phyloP scores from a whole-genome alignment of 1,140 invertebrate species.

The Euura lappo region DNA sequence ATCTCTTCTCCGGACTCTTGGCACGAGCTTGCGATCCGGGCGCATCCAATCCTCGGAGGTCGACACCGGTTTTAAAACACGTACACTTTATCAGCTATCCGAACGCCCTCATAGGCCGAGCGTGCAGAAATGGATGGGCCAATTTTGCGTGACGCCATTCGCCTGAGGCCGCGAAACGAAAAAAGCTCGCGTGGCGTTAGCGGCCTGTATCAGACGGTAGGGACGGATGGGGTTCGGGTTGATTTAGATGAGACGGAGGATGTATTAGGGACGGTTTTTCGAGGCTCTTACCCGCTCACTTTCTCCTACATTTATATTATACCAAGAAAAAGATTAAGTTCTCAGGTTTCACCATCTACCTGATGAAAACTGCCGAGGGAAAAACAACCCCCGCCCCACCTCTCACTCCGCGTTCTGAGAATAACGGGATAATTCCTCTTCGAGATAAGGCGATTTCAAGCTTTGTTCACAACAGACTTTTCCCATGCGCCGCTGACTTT shows the following conservation, averaged over 20 bases:
- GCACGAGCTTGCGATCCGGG: background rate
- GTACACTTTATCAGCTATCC: slow-evolving; percentile 48
- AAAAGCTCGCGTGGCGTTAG: background rate
- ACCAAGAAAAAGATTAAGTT: background rate
- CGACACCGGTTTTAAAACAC: slow-evolving; percentile 39
- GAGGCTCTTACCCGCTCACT: background rate
- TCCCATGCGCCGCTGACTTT: background rate
- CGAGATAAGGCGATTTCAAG: slow-evolving; percentile 1
- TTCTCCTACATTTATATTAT: background rate
- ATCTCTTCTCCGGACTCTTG: background rate
- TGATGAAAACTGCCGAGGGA: too few relatives aligned
- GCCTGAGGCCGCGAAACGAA: background rate
- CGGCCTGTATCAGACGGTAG: background rate
- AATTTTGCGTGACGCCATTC: slow-evolving; percentile 47
- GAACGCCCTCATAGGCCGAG: slow-evolving; percentile 29
- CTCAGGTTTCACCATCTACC: too few relatives aligned
- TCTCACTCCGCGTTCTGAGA: too few relatives aligned
- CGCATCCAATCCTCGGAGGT: background rate
- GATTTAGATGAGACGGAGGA: slow-evolving; percentile 9
- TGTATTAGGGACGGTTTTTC: background rate
- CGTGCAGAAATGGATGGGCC: slow-evolving; percentile 46
- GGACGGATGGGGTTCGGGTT: background rate
- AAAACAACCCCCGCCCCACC: too few relatives aligned
- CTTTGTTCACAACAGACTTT: background rate
- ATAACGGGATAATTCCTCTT: background rate